phyloP scores from a whole-genome alignment of 2,888 invertebrate genomes.

The Latheticus oryzae region DNA sequence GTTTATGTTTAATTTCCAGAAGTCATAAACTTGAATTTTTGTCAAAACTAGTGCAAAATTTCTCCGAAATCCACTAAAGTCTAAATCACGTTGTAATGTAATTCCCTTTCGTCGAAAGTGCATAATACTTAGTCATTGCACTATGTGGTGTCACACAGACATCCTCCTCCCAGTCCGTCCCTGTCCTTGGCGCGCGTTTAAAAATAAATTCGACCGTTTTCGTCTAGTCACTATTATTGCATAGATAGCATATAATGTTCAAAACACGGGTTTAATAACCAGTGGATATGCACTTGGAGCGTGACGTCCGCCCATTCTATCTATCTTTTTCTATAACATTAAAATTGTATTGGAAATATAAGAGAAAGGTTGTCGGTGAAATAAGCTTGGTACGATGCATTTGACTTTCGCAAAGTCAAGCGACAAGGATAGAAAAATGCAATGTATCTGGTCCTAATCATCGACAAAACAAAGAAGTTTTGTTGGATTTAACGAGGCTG shows the following conservation, averaged over 20 bases:
- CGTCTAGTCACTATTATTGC: constrained; percentile 65
- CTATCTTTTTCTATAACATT: constrained; percentile 36
- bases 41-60: no score
- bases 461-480: constrained; percentile 32
- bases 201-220: constrained; percentile 60
- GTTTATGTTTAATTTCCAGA: no score
- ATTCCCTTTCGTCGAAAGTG: no score
- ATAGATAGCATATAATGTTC: constrained; percentile 62
- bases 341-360: constrained; percentile 7
- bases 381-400: constrained; percentile 43
- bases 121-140: no score
- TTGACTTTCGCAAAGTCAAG: constrained; percentile 64
- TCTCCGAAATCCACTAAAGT: no score
- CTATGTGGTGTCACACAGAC: no score
- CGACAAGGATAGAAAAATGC: constrained; percentile 57
- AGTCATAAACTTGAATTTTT: no score
- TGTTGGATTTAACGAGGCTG: constrained; percentile 24
- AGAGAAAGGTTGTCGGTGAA: constrained; percentile 16
- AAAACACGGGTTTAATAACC: constrained; percentile 64
- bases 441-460: constrained; percentile 44
- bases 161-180: constrained; percentile 43
- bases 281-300: constrained; percentile 57
- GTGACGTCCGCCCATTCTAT: constrained; percentile 24
- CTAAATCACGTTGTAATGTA: no score
- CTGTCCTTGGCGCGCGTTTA: constrained; percentile 54